phyloP scores from a whole-genome alignment of 2,888 invertebrate genomes.

The Arenicola marina region DNA sequence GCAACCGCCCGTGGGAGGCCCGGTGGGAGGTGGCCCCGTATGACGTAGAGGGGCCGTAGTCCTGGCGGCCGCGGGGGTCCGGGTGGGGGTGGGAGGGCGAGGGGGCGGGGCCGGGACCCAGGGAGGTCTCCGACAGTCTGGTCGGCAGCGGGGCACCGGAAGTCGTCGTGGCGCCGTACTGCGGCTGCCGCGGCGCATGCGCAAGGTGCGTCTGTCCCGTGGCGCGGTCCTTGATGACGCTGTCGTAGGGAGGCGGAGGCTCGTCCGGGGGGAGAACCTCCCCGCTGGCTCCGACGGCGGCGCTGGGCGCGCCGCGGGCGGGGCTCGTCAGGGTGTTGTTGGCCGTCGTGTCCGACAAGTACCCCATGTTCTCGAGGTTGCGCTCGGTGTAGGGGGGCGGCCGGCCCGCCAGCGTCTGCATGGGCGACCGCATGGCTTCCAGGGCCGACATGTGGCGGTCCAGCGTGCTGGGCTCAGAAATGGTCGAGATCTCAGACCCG shows the following conservation, averaged over 20 bases:
- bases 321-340: neutral
- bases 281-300: neutral
- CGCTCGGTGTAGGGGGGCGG: neutral
- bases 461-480: neutral
- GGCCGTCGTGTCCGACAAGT: neutral
- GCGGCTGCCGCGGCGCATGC: neutral
- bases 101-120: neutral
- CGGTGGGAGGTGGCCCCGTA: too few relatives aligned
- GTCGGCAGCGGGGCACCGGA: neutral
- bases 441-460: neutral
- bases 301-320: neutral
- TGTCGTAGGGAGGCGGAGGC: slow-evolving; percentile 27
- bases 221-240: slow-evolving; percentile 10
- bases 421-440: neutral
- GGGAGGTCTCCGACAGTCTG: neutral
- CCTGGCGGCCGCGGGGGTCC: neutral
- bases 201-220: neutral
- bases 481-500: neutral
- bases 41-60: too few relatives aligned
- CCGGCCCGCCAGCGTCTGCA: neutral
- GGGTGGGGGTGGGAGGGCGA: neutral
- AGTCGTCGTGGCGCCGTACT: neutral
- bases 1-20: neutral
- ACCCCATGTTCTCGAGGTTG: neutral
- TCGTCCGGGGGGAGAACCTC: slow-evolving; percentile 21